Evolutionary conservation across 2,113 vertebrate species (phyloP).

Genomic region (Machaerirhynchus nigripectus): DNA sequence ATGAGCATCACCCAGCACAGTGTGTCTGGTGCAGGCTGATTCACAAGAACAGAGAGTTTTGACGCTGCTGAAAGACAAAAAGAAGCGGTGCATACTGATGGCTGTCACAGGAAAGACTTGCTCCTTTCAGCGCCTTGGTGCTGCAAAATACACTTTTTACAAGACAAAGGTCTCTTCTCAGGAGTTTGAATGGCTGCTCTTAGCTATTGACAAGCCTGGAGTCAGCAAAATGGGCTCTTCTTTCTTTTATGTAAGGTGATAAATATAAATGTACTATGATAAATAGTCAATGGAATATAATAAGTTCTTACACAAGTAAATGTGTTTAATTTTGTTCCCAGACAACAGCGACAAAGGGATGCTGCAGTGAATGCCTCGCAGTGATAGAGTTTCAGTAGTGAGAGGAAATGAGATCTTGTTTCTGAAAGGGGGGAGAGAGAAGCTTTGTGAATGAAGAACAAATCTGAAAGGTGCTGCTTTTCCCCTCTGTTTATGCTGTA

Average conservation of each 20-base stretch:
- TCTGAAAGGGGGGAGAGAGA: not conserved
- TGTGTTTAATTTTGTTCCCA: not conserved
- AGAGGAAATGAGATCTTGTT: not conserved
- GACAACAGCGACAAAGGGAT: not conserved
- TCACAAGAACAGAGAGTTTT: not conserved
- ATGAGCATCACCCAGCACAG: not conserved
- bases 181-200: conserved; percentile 9
- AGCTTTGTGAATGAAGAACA: not conserved
- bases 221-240: not conserved
- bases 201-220: not conserved
- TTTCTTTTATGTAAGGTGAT: not conserved
- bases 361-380: not conserved
- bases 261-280: not conserved
- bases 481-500: not conserved
- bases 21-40: not conserved
- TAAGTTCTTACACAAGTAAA: not conserved
- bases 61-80: not conserved
- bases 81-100: not conserved
- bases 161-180: conserved; percentile 2
- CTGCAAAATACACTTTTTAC: not conserved
- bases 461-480: not conserved
- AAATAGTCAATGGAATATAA: not conserved
- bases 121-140: not conserved
- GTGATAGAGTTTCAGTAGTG: not conserved
- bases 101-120: not conserved